Evolutionary conservation across 2,888 invertebrate species (phyloP).

Genomic region (Drosophila paranaensis): DNA sequence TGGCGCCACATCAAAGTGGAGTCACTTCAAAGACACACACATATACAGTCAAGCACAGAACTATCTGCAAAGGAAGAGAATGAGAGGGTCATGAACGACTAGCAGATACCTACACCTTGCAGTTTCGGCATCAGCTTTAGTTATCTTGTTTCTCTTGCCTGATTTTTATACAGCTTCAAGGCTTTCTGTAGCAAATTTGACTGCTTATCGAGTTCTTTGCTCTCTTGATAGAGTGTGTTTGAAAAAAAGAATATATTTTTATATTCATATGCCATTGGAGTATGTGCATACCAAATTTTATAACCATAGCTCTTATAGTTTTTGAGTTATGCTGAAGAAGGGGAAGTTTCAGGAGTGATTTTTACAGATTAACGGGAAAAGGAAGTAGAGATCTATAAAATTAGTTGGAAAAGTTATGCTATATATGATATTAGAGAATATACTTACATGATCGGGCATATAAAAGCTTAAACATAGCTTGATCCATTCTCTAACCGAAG

Average conservation of each 20-base stretch:
- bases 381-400: no score
- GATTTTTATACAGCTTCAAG: neutral
- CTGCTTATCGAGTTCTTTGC: fast-evolving
- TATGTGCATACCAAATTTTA: neutral
- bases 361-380: no score
- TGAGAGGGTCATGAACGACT: neutral
- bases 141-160: neutral
- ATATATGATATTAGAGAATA: no score
- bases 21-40: conserved; percentile 15
- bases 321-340: neutral
- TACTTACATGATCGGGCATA: no score
- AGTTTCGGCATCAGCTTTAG: no score
- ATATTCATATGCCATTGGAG: neutral
- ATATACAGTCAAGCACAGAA: neutral
- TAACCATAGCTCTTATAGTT: neutral
- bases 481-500: no score
- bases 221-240: neutral
- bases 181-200: neutral
- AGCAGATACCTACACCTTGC: neutral
- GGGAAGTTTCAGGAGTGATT: neutral
- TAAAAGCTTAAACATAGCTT: no score
- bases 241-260: neutral
- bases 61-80: neutral
- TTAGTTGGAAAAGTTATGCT: no score
- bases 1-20: conserved; percentile 50